Base-by-base conservation (phyloP, 2,113 vertebrate species). In the Paraplagusia blochii region DNA sequence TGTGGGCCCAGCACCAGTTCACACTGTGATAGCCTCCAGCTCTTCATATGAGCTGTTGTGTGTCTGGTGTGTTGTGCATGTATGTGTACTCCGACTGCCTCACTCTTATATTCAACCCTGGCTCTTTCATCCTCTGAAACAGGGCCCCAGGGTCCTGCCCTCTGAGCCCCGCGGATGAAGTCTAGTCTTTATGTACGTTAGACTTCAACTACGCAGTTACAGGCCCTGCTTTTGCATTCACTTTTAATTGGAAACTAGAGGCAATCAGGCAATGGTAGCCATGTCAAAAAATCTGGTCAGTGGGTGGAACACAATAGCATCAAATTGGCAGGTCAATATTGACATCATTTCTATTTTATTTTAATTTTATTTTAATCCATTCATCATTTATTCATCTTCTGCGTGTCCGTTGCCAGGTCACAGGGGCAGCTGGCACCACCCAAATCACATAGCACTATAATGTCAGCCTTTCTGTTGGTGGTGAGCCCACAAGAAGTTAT, bases 71-170 rank as follows among this genome's bases (percentile, higher is more conserved):
- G 9, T 49, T 18, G 69, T 60, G 76, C 46, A 13, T 22, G 67
- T 67, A 76, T 90, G 92, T 89, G 94, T 94, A 79, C 91, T 75
- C 93, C 93, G 93, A 93, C 92, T 86, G 56, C 74, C 90, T 72
- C 59, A 22, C 85, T 79, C 88, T 92, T 89, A 85, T 89, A 84
- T 90, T 87, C 90, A 88, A 81, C 65, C 84, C 90, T 88, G 82
- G 83, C 70, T 84, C 90, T 95, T 95, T 94, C 85, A 89, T 90
- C 87, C 81, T 82, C 60, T 77, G 72, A 77, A 68, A 84, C 68
- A 74, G 77, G 85, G 79, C 82, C 74, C 69, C 76, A 80, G 87
- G 88, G 84, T 80, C 72, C 66, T 84, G 80, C 80, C 83, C 88
- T 73, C 51, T 56, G 72, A 76, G 79, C 63, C 83, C 79, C 54